Evolutionary conservation across 2,888 invertebrate genomes (phyloP).

Genomic region (Spodoptera littoralis): DNA sequence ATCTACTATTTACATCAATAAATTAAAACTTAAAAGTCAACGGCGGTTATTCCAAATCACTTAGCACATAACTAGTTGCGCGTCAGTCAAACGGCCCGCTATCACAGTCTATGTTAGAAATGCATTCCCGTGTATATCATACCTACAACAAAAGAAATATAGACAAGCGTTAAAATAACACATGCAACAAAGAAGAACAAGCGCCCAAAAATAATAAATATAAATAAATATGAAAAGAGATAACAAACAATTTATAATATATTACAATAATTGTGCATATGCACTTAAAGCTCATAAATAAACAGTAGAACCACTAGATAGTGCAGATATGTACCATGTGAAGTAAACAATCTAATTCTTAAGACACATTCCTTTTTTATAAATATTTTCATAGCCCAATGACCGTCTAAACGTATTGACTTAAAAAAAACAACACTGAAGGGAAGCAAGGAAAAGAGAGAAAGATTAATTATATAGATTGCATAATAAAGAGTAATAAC

Average conservation of each 20-base stretch:
- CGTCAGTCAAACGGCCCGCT: slow-evolving; percentile 74
- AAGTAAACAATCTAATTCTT: too few species aligned
- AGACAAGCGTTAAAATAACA: slow-evolving; percentile 78
- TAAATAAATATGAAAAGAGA: background rate
- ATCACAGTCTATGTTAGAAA: slow-evolving; percentile 86
- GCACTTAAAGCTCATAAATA: too few species aligned
- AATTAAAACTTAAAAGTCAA: slow-evolving; percentile 71
- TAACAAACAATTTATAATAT: background rate
- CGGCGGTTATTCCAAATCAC: slow-evolving; percentile 76
- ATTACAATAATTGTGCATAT: background rate
- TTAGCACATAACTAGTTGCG: slow-evolving; percentile 73
- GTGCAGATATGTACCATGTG: too few species aligned
- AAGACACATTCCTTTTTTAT: too few species aligned
- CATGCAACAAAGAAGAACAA: slow-evolving; percentile 74
- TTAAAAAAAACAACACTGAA: too few species aligned
- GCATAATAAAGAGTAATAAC: too few species aligned
- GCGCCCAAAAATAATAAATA: slow-evolving; percentile 9
- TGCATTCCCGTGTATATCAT: slow-evolving; percentile 82
- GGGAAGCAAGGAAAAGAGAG: too few species aligned
- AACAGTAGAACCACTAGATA: too few species aligned
- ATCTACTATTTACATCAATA: slow-evolving; percentile 75
- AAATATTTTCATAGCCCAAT: too few species aligned
- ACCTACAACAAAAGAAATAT: slow-evolving; percentile 87
- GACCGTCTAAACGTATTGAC: too few species aligned
- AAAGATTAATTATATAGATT: too few species aligned